Evolutionary conservation across 2,113 vertebrate species (phyloP).

Genomic region (Lethenteron reissneri): DNA sequence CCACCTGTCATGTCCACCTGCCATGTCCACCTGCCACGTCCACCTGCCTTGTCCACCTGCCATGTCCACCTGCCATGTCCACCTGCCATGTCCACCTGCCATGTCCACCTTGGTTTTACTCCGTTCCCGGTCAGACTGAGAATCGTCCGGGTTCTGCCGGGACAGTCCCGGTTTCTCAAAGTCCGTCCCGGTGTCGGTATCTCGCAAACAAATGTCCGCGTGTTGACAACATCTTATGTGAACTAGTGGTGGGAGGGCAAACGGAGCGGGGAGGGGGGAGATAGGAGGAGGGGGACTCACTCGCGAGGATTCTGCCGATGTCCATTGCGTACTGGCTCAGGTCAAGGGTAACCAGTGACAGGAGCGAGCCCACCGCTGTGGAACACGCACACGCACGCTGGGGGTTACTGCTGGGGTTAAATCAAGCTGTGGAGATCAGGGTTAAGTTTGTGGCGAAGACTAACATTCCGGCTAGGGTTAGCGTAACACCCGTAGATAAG

Average conservation of each 20-base stretch:
- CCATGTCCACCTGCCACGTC: too few relatives aligned
- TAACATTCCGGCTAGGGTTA: too few relatives aligned
- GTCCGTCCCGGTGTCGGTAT: not conserved
- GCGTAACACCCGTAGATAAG: too few relatives aligned
- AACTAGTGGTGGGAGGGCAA: not conserved
- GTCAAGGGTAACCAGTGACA: constrained; percentile 63
- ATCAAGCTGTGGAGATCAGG: too few relatives aligned
- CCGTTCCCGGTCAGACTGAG: not conserved
- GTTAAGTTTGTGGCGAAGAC: too few relatives aligned
- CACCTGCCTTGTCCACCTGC: too few relatives aligned
- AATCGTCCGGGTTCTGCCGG: not conserved
- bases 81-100: too few relatives aligned
- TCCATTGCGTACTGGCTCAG: constrained; percentile 85
- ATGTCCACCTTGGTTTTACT: too few relatives aligned
- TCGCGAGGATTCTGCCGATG: constrained; percentile 62
- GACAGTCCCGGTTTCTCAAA: not conserved
- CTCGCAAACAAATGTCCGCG: not conserved
- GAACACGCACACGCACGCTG: not conserved
- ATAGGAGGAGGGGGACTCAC: constrained; percentile 27
- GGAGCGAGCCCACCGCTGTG: constrained; percentile 57
- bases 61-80: too few relatives aligned
- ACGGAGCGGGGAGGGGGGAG: not conserved
- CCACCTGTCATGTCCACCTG: too few relatives aligned
- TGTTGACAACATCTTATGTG: not conserved
- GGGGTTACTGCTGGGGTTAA: too few relatives aligned